A percentile compares a stretch with the other conserved stretches of the same genome.
Conservation (phyloP, 2,797 vertebrate species). For the Sarcophilus harrisii region DNA sequence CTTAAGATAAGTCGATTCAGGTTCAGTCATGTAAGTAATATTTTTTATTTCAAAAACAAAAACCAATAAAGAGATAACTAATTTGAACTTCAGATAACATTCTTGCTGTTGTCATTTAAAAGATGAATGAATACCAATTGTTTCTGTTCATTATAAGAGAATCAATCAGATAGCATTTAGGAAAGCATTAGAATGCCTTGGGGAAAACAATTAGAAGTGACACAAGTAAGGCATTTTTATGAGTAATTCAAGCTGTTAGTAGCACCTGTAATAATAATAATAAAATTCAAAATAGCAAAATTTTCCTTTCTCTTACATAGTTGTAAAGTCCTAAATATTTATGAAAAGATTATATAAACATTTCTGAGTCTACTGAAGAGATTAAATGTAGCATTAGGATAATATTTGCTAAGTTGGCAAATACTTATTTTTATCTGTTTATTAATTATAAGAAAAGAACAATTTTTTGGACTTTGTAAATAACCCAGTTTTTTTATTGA, state of each 20-base stretch:
- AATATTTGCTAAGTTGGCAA: not conserved
- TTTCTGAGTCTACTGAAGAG: not conserved
- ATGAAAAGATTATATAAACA: not conserved
- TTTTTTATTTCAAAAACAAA: slow-evolving; percentile 20
- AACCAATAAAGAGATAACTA: not conserved
- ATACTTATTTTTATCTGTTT: not conserved
- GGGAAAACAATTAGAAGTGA: not conserved
- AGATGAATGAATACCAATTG: not conserved
- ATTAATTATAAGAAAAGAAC: not conserved
- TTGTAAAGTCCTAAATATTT: not conserved
- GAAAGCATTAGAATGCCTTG: not conserved
- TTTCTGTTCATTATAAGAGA: not conserved
- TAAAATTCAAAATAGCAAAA: not conserved
- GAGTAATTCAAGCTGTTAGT: not conserved
- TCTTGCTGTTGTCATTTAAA: slow-evolving; percentile 6
- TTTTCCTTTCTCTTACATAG: not conserved
- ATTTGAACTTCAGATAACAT: not conserved
- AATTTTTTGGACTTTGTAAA: not conserved
- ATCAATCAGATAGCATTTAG: not conserved
- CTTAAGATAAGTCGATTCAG: not conserved
- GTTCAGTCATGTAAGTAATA: slow-evolving; percentile 14
- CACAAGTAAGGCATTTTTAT: not conserved
- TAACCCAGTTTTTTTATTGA: not conserved
- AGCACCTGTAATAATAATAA: not conserved
- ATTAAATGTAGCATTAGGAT: not conserved